Conservation (phyloP, 2,888 invertebrate genomes). For the Coelinius sp. region DNA sequence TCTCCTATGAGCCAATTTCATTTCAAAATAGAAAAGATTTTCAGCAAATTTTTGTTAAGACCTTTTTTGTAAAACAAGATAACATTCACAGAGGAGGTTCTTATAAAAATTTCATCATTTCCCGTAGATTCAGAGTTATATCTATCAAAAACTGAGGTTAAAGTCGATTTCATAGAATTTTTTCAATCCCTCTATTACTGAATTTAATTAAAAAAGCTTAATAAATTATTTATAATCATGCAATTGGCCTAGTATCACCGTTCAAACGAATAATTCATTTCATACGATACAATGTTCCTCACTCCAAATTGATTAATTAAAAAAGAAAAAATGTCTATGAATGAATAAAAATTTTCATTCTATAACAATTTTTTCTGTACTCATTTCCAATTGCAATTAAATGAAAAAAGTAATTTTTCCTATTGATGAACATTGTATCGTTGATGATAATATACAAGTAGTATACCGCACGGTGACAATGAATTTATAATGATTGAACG, state of each 20-base stretch:
- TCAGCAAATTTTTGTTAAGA: too few relatives aligned
- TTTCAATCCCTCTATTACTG: too few relatives aligned
- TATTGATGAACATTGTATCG: conserved; percentile 46
- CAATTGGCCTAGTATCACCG: conserved; percentile 46
- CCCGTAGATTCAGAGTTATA: too few relatives aligned
- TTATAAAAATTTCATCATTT: conserved; percentile 6
- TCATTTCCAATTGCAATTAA: too few relatives aligned
- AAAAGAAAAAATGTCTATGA: neutral
- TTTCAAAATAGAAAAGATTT: too few relatives aligned
- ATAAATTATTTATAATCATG: neutral
- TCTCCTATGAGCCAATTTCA: too few relatives aligned
- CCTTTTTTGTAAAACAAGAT: too few relatives aligned
- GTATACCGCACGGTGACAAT: conserved; percentile 43
- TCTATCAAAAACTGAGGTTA: too few relatives aligned
- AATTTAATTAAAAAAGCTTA: neutral
- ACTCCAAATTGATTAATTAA: neutral
- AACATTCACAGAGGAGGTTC: too few relatives aligned
- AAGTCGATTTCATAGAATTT: too few relatives aligned
- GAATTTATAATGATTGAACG: conserved; percentile 19
- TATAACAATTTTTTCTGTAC: neutral
- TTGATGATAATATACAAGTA: conserved; percentile 17
- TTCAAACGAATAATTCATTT: conserved; percentile 49
- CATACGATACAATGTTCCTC: conserved; percentile 43
- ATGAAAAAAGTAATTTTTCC: neutral
- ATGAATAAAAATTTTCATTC: neutral